Evolutionary conservation across 2,797 vertebrate genomes (phyloP).

Genomic region (Percopsis omiscomaycus): DNA sequence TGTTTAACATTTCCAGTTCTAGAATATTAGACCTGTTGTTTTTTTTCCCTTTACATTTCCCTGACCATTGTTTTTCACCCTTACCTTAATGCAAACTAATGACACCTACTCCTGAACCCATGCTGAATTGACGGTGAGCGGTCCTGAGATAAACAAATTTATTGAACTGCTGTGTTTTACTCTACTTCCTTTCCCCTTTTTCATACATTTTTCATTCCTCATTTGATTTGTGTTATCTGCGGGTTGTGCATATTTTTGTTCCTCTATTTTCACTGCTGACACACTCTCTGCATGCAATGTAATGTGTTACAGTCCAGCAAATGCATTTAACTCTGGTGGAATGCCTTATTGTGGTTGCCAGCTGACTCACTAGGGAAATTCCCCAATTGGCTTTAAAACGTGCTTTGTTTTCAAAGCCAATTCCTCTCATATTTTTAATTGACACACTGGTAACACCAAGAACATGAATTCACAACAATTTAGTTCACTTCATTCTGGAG

Average conservation of each 20-base stretch:
- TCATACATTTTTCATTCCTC: neutral
- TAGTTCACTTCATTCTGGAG: no score
- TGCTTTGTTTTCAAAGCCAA: no score
- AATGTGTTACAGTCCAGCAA: conserved; percentile 28
- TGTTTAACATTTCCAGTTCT: neutral
- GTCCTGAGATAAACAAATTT: conserved; percentile 22
- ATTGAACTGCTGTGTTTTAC: conserved; percentile 21
- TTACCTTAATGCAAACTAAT: conserved; percentile 62
- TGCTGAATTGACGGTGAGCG: conserved; percentile 74
- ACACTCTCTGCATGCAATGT: conserved; percentile 37
- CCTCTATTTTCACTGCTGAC: conserved; percentile 14
- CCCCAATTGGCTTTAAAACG: conserved; percentile 9
- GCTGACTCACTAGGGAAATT: conserved; percentile 53
- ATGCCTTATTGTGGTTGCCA: conserved; percentile 22
- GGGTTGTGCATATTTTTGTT: conserved; percentile 27
- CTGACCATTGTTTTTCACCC: conserved; percentile 40
- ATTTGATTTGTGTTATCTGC: conserved; percentile 9
- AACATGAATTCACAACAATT: no score
- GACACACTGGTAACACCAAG: no score
- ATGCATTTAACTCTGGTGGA: conserved; percentile 37
- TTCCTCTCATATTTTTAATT: no score
- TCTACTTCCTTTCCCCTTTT: neutral
- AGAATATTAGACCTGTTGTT: conserved; percentile 16
- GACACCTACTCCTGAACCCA: conserved; percentile 65
- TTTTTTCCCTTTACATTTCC: conserved; percentile 26